Evolutionary conservation across 2,797 vertebrate species (phyloP), one percentile per base, ranked within the genome.

Genomic region (Hemibagrus guttatus): DNA sequence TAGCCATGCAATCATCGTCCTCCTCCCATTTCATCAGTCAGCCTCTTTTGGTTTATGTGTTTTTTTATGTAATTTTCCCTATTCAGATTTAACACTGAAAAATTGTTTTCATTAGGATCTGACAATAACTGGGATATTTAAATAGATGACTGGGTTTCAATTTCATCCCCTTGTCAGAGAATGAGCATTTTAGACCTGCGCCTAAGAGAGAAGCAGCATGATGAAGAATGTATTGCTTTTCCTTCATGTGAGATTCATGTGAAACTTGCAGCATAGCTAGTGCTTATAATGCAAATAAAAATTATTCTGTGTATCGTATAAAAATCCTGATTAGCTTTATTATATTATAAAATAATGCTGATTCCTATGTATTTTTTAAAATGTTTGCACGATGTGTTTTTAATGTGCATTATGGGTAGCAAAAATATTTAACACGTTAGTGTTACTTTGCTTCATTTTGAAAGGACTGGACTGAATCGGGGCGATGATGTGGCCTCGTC

Each of bases 101-200:
- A 88, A 94, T 94, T 93, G 93, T 95, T 95, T 95, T 95, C 92
- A 94, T 95, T 94, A 93, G 91, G 83, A n/a, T 90, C 85, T 93
- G 93, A 94, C 93, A 94, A 94, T 94, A 93, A 94, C 93, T 90
- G 91, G 91, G 91, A 94, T 94, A 93, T 95, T 94, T 94, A 93
- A 95, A 93, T 93, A 95, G 92, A 92, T 87, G 93, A 93, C 92
- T 94, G 91, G 89, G 87, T 95, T 95, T 95, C 93, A 93, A 94
- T 94, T 95, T 94, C 92, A 93, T 92, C 91, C 90, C 83, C 83
- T 80, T 61, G 88, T 92, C 91, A 90, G 85, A 64, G 90, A 87
- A 85, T 87, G 61, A 88, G 87, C 86, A 28, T 86, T 85, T 80
- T 80, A 79, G 74, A 49, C 81, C 39, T 23, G 46, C 35, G 85